Percentiles rank a stretch among this genome's conserved stretches.
Evolutionary conservation across 23 tunicate species (phyloP).

Genomic region (Aplidium turbinatum): DNA sequence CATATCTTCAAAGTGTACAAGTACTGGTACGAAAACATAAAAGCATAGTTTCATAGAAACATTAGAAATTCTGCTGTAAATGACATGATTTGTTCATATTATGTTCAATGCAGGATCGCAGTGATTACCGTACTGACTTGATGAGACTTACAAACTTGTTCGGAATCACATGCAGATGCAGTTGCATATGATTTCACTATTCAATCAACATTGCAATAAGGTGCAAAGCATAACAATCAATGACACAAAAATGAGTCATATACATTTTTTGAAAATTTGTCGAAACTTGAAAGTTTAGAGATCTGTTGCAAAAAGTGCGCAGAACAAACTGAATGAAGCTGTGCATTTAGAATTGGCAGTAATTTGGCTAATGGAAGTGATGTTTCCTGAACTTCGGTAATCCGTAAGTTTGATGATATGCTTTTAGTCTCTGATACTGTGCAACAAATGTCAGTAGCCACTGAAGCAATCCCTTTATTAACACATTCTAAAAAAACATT

Average conservation of each 20-base stretch:
- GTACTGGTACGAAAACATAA: too few species aligned
- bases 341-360: conserved; percentile 60
- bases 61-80: too few species aligned
- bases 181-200: too few species aligned
- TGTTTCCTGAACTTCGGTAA: neutral
- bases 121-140: too few species aligned
- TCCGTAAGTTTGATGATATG: neutral
- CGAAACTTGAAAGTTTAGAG: conserved; percentile 18
- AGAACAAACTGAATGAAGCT: conserved; percentile 36
- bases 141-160: too few species aligned
- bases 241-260: conserved; percentile 55
- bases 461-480: conserved; percentile 10
- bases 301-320: conserved; percentile 26
- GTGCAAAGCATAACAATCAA: too few species aligned
- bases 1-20: too few species aligned
- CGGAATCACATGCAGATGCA: too few species aligned
- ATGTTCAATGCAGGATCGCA: too few species aligned
- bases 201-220: too few species aligned
- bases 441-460: conserved; percentile 28
- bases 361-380: conserved; percentile 69
- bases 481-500: conserved; percentile 46
- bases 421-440: neutral
- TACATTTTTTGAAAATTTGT: conserved; percentile 43
- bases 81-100: too few species aligned
- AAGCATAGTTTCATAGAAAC: too few species aligned